Conservation (phyloP, 2,113 vertebrate species). For the Rhinopomastus cyanomelas region DNA sequence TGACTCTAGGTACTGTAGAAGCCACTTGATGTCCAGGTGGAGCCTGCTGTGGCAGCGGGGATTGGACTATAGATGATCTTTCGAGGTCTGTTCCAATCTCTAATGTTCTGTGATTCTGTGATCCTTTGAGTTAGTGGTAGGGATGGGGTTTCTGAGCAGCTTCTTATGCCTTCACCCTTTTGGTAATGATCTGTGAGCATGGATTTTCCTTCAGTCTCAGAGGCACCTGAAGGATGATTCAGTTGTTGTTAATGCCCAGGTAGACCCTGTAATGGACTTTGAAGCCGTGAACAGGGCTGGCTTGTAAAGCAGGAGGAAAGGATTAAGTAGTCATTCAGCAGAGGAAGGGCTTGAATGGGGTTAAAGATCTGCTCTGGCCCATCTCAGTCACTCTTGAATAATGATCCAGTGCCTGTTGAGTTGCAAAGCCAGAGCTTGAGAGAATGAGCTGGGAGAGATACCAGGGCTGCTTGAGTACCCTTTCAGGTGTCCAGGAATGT, state of each 20-base stretch:
- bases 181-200: background rate
- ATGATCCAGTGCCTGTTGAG: background rate
- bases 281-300: background rate
- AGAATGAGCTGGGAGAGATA: background rate
- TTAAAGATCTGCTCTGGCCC: background rate
- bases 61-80: no score
- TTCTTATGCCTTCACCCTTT: background rate
- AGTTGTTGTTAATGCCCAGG: background rate
- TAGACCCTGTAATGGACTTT: background rate
- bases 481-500: background rate
- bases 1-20: background rate
- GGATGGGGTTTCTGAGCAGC: background rate
- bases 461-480: background rate
- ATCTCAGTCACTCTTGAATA: rapidly evolving
- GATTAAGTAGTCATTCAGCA: background rate
- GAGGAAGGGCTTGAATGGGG: background rate
- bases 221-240: background rate
- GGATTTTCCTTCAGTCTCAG: background rate
- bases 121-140: background rate
- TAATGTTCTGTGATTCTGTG: no score
- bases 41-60: no score
- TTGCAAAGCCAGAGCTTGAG: background rate
- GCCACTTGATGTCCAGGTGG: no score
- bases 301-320: background rate
- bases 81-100: no score